Conservation (phyloP, 2,113 vertebrate species). For the Myotis yumanensis region DNA sequence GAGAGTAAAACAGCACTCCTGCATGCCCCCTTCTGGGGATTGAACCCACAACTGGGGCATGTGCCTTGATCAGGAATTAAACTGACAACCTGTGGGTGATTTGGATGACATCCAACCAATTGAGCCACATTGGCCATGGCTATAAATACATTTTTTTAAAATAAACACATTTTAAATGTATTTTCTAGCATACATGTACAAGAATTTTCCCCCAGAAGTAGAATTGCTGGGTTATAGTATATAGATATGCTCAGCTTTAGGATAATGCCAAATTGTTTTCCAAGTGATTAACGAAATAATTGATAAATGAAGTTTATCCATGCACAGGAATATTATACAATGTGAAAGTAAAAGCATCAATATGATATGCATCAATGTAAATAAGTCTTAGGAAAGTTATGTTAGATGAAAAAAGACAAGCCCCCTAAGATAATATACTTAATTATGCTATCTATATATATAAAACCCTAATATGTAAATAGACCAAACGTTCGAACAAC, state of each 20-base stretch:
- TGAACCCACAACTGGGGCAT: not conserved
- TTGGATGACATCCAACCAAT: not conserved
- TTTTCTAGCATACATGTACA: not conserved
- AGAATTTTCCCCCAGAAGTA: not conserved
- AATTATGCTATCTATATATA: not conserved
- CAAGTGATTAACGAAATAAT: not conserved
- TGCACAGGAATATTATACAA: not conserved
- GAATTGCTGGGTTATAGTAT: not conserved
- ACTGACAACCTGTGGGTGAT: too few relatives aligned
- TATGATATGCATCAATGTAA: not conserved
- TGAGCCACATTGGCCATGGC: not conserved
- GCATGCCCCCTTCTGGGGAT: not conserved
- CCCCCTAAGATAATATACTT: not conserved
- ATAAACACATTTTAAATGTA: not conserved
- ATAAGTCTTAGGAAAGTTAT: slow-evolving; percentile 12
- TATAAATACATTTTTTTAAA: not conserved
- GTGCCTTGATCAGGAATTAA: not conserved
- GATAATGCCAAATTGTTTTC: not conserved
- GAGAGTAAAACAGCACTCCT: not conserved
- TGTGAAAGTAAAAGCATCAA: not conserved
- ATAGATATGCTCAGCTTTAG: not conserved
- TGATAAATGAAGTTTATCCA: not conserved
- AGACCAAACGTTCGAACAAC: too few relatives aligned
- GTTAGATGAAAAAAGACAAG: not conserved
- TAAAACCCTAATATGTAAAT: too few relatives aligned